Evolutionary conservation across 2,888 invertebrate genomes (phyloP).

Genomic region (Campaea margaritaria): DNA sequence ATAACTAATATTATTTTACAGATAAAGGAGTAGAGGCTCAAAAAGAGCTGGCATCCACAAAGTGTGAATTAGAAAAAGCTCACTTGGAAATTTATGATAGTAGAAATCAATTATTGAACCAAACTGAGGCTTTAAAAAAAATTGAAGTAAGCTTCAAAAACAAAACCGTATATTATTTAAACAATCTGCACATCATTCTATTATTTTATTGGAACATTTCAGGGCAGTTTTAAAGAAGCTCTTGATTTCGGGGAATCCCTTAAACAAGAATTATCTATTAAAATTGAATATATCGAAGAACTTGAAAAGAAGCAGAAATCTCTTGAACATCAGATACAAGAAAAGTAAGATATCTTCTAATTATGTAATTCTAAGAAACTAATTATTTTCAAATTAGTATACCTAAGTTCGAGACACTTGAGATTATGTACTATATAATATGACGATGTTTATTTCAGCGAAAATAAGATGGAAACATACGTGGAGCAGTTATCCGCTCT

Average conservation of each 20-base stretch:
- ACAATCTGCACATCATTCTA: too few relatives aligned
- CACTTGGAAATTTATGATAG: constrained; percentile 58
- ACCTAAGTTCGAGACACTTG: not conserved
- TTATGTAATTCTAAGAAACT: not conserved
- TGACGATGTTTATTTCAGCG: constrained; percentile 51
- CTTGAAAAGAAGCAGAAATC: constrained; percentile 59
- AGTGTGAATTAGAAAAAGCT: constrained; percentile 53
- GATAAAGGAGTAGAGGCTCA: constrained; percentile 41
- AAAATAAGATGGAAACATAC: constrained; percentile 66
- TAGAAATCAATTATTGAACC: constrained; percentile 51
- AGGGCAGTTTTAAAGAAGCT: constrained; percentile 60
- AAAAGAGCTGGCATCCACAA: constrained; percentile 53
- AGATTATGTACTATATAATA: too few relatives aligned
- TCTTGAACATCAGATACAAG: constrained; percentile 61
- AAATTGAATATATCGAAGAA: constrained; percentile 61
- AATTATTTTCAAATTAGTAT: constrained; percentile 1
- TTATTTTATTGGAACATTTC: constrained; percentile 28
- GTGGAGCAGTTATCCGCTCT: constrained; percentile 64
- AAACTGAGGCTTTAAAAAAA: constrained; percentile 56
- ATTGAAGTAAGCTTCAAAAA: constrained; percentile 55
- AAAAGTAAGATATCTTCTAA: constrained; percentile 59
- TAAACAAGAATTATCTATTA: constrained; percentile 54
- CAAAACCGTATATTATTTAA: not conserved
- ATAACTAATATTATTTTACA: constrained; percentile 34
- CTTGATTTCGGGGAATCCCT: constrained; percentile 51